A percentile compares a stretch with the other conserved stretches of the same genome.
Evolutionary conservation across 1,140 invertebrate genomes (phyloP).

Genomic region (Drosophila guanche): DNA sequence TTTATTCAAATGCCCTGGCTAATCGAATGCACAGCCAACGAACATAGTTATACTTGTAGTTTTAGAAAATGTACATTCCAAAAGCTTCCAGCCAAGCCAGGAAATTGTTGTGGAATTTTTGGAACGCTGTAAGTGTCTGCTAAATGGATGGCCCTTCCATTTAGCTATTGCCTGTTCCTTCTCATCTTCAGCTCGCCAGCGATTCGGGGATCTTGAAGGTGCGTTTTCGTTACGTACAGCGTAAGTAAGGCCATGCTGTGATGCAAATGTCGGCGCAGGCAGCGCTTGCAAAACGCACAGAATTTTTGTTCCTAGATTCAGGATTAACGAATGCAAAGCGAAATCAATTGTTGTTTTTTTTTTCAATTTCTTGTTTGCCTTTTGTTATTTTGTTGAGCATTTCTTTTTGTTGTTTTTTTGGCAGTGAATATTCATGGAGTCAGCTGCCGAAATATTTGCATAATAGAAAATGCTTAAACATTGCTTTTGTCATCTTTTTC

Average conservation of each 20-base stretch:
- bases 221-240: too few species aligned
- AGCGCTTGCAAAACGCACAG: too few species aligned
- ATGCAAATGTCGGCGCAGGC: too few species aligned
- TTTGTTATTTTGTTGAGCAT: neutral
- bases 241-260: too few species aligned
- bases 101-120: neutral
- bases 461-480: conserved; percentile 52
- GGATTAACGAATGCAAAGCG: too few species aligned
- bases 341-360: neutral
- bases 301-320: too few species aligned
- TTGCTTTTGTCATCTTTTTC: conserved; percentile 24
- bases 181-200: too few species aligned
- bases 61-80: conserved; percentile 24
- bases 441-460: conserved; percentile 41
- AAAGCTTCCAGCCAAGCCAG: too few species aligned
- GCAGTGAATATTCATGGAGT: conserved; percentile 37
- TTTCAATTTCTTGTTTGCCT: conserved; percentile 19
- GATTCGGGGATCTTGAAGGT: too few species aligned
- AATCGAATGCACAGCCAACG: conserved; percentile 20
- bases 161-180: too few species aligned
- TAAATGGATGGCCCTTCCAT: too few species aligned
- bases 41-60: neutral
- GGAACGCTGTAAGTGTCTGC: neutral
- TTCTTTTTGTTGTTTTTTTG: neutral
- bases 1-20: conserved; percentile 52